phyloP scores from a whole-genome alignment of 1,140 invertebrate species.

The Anastrepha obliqua region DNA sequence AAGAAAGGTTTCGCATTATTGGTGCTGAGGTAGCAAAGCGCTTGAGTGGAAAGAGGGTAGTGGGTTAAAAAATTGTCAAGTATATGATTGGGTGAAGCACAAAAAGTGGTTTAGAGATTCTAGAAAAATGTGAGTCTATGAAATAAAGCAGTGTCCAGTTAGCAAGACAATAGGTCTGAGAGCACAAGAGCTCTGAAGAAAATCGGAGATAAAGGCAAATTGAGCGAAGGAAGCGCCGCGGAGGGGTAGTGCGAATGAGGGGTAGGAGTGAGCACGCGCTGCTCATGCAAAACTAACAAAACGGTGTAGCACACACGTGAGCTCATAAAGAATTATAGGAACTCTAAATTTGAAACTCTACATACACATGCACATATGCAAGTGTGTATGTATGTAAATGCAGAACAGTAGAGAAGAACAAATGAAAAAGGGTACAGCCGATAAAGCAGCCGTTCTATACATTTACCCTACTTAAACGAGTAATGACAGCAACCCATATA shows the following conservation, averaged over 20 bases:
- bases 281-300: neutral
- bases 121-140: neutral
- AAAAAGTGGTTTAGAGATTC: neutral
- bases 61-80: constrained; percentile 7
- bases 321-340: neutral
- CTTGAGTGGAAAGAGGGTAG: neutral
- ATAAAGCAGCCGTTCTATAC: neutral
- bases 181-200: neutral
- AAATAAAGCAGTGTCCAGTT: neutral
- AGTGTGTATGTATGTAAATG: no score
- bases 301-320: neutral
- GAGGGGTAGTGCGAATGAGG: neutral
- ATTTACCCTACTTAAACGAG: neutral
- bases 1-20: neutral
- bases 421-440: neutral
- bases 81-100: neutral
- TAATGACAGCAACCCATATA: neutral
- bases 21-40: neutral
- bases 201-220: neutral
- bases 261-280: constrained; percentile 17
- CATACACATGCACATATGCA: no score
- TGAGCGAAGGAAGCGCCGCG: neutral
- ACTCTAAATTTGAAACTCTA: no score
- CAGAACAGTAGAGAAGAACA: neutral
- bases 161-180: neutral